phyloP scores from a whole-genome alignment of 2,888 invertebrate genomes.

The Vannuccia rotundouncinata region DNA sequence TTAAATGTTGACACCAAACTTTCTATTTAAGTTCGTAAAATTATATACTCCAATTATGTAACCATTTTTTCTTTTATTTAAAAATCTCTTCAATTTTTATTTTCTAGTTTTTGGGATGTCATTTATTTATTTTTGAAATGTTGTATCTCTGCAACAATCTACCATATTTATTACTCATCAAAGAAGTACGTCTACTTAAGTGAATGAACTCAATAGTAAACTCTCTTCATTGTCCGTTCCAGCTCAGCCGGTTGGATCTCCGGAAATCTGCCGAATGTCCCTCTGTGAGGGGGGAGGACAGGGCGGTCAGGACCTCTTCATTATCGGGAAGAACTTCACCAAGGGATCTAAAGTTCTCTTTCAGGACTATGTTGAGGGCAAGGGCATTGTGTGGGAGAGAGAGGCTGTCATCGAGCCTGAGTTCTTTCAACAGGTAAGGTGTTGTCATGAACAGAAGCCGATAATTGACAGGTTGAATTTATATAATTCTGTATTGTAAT shows the following conservation, averaged over 20 bases:
- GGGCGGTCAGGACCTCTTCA: slow-evolving; percentile 56
- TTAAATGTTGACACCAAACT: too few species aligned
- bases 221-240: slow-evolving; percentile 38
- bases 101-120: too few species aligned
- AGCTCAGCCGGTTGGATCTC: slow-evolving; percentile 58
- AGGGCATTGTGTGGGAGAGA: slow-evolving; percentile 52
- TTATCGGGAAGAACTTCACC: slow-evolving; percentile 58
- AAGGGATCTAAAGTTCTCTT: slow-evolving; percentile 55
- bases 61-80: too few species aligned
- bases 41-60: too few species aligned
- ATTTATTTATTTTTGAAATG: too few species aligned
- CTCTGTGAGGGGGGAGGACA: slow-evolving; percentile 44
- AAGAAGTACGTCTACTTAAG: too few species aligned
- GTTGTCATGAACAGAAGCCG: neutral
- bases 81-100: neutral
- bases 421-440: slow-evolving; percentile 53
- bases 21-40: too few species aligned
- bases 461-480: neutral
- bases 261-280: slow-evolving; percentile 56
- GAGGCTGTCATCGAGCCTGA: slow-evolving; percentile 56
- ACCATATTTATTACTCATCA: too few species aligned
- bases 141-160: too few species aligned
- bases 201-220: neutral
- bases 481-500: neutral
- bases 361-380: slow-evolving; percentile 48